Base-by-base conservation (phyloP, 2,113 vertebrate species). In the Tetrao urogallus region DNA sequence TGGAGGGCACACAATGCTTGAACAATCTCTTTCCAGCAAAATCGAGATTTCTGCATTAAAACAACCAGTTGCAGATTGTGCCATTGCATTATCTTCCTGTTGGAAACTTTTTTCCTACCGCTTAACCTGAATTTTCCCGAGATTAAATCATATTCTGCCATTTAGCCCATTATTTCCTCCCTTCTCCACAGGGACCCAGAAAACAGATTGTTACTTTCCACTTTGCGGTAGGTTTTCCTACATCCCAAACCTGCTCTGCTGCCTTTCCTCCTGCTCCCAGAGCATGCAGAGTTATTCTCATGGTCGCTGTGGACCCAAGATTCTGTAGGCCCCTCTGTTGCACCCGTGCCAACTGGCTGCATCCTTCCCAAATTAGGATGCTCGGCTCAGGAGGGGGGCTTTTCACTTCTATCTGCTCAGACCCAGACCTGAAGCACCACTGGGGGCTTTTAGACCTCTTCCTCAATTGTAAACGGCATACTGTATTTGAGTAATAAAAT, bases 401-500 rank as follows among this genome's bases (percentile, higher is more conserved):
- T 28, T 54, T 13, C 52, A 28, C 52, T 54, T 17, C 52, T 30
- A 54, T 3, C 65, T 19, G 65, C 72, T 52, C 0, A 0, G 60
- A 78, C 17, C 54, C 3, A 43, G 32, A 16, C 15, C 47, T 21
- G 40, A 18, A 16, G 21, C 24, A 43, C 27, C 1, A 3, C 30
- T 6, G 30, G 30, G 43, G n/a, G 81, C 28, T 40, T 54, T 52
- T 8, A 54, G 38, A 34, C 56, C 24, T 74, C 17, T 8, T 54
- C 52, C 34, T 42, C 54, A 2, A 6, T 12, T 28, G 40, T n/a
- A 91, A 94, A 91, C 83, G 88, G n/a, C 85, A 42, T 61, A 88
- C 83, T 94, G 75, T 93, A 69, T 80, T 88, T 83, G 89, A 90
- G 83, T 90, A 93, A 94, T 95, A 88, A 93, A 89, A 92, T 83